Conservation (phyloP, 2,888 invertebrate genomes). For the Diplazon laetatorius region DNA sequence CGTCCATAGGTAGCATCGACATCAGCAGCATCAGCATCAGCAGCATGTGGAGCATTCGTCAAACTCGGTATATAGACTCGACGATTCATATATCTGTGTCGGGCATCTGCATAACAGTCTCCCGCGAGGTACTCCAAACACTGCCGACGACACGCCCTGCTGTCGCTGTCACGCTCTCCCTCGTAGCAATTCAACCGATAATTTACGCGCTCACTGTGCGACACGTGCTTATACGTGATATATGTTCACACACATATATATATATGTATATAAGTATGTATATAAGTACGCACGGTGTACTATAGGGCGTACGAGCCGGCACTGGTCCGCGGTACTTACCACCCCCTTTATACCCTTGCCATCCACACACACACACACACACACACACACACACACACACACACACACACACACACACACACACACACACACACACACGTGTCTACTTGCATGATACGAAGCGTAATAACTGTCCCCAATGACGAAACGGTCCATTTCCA, state of each 20-base stretch:
- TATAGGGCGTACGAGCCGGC: constrained; percentile 17
- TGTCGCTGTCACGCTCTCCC: constrained; percentile 47
- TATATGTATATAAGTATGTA: too few relatives aligned
- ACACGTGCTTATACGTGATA: background rate
- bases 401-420: background rate
- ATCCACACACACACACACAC: background rate
- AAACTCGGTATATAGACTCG: constrained; percentile 24
- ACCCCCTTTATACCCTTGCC: background rate
- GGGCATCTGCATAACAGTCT: constrained; percentile 41
- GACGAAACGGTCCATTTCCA: constrained; percentile 45
- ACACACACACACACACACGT: background rate
- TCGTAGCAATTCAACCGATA: constrained; percentile 47
- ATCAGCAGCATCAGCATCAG: background rate
- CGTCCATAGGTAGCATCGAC: too few relatives aligned
- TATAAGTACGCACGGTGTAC: constrained; percentile 5
- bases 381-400: background rate
- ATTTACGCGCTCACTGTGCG: constrained; percentile 43
- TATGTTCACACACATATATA: background rate
- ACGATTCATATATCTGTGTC: constrained; percentile 29
- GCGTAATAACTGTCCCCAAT: constrained; percentile 43
- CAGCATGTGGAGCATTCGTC: constrained; percentile 19
- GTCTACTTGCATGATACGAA: constrained; percentile 11
- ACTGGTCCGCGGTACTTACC: constrained; percentile 21
- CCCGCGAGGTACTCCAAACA: constrained; percentile 1
- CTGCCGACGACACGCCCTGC: constrained; percentile 44